phyloP scores from a whole-genome alignment of 2,888 invertebrate genomes.

The Balanococcus diminutus region DNA sequence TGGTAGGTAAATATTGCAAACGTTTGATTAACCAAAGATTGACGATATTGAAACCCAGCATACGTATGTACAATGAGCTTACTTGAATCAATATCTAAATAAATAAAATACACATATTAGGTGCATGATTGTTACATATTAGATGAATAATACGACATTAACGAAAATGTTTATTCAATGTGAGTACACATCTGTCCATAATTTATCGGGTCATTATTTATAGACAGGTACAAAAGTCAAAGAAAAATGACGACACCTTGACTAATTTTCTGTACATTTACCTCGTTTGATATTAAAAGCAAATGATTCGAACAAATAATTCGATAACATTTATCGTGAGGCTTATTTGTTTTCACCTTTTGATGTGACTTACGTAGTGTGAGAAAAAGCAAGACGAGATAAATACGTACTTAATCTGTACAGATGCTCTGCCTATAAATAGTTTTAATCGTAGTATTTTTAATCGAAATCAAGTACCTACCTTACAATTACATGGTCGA shows the following conservation, averaged over 20 bases:
- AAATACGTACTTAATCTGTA: not conserved
- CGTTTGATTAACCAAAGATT: not conserved
- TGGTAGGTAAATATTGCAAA: not conserved
- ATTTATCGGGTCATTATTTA: not conserved
- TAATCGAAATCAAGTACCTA: not conserved
- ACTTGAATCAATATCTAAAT: not conserved
- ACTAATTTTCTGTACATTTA: not conserved
- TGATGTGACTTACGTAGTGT: not conserved
- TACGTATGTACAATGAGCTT: not conserved
- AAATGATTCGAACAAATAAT: not conserved
- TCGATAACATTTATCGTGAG: not conserved
- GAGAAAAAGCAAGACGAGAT: not conserved
- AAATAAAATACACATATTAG: not conserved
- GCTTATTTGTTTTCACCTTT: not conserved
- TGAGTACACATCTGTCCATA: not conserved
- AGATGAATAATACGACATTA: not conserved
- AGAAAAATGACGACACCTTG: constrained; percentile 17
- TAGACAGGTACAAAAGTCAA: constrained; percentile 39
- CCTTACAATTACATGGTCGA: not conserved
- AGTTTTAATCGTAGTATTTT: not conserved
- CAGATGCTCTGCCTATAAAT: not conserved
- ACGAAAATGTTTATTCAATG: not conserved
- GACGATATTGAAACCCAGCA: not conserved
- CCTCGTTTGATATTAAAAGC: not conserved
- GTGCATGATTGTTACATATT: not conserved